These are phyloP conservation scores for Sporophila hypoxantha DNA, from an alignment of 2,113 vertebrate genomes.

Conservation along the genomic window DNA sequence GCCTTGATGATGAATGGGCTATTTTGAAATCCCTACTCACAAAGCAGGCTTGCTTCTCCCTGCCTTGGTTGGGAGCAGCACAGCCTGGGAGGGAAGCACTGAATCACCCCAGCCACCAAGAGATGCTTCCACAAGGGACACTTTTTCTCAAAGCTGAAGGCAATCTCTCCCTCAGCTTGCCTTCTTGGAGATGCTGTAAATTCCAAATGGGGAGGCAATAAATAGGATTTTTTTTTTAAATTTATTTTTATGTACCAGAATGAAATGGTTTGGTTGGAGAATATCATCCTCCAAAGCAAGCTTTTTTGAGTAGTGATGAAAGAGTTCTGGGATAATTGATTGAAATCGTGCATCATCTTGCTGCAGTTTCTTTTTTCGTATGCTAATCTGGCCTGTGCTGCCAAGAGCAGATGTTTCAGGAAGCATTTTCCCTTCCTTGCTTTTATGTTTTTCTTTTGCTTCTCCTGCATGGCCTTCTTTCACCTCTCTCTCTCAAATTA, in stretches of 20 bases:
- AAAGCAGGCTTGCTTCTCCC: neutral
- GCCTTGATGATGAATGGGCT: neutral
- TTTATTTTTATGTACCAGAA: neutral
- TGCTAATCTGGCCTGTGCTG: neutral
- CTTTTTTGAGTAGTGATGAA: neutral
- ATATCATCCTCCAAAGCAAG: neutral
- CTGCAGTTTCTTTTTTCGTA: neutral
- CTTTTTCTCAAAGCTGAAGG: neutral
- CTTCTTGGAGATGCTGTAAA: neutral
- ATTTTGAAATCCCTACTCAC: neutral
- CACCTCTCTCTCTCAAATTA: neutral
- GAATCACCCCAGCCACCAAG: neutral
- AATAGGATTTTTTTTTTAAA: neutral
- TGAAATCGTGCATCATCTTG: neutral
- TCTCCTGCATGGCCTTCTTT: neutral
- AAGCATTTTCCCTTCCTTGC: neutral
- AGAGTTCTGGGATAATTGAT: neutral
- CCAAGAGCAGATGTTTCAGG: neutral
- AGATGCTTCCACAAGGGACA: neutral
- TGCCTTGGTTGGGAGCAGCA: accelerated
- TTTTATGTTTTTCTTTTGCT: neutral
- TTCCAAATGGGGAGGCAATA: neutral
- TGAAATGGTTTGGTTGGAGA: neutral
- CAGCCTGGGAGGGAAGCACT: neutral
- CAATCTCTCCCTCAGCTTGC: neutral